Evolutionary conservation across 2,113 vertebrate genomes (phyloP), one percentile per base, ranked within the genome.

Genomic region (Bos javanicus): DNA sequence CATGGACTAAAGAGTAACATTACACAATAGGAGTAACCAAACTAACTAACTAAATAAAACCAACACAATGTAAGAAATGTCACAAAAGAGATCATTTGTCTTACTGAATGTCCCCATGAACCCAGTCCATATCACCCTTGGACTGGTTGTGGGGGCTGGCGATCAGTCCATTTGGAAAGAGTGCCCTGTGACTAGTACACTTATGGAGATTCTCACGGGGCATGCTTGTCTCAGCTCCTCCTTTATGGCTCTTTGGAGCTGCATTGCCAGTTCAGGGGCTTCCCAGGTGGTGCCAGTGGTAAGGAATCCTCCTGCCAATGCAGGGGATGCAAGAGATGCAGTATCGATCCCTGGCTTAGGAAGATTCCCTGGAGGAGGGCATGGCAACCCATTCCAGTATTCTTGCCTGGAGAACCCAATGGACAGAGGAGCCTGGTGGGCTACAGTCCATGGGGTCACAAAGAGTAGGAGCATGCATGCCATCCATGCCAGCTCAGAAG

Each of bases 1-100:
- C 0, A 0, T 5, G 6, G 6, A 50, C 6, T 21, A 6, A 36
- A 54, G n/a, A 90, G 50, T 54, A 54, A 19, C 11, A 43, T 54
- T n/a, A 48, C 64, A 48, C 15, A 43, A n/a, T 10, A 48, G 26
- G 25, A 33, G 3, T 16, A 43, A 78, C 36, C 16, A 48, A 74
- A 36, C 28, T 54, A 82, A 39, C 4, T 54, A n/a, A n/a, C 14
- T 36, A 39, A 59, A 43, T 6, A 6, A 26, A 46, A 81, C 81
- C 21, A 25, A 54, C 14, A 6, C 16, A 60, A 10, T 2, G 11
- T 13, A 48, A n/a, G 60, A 52, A 59, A 33, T n/a, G 78, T 82
- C 94, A 89, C 26, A 25, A n/a, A 83, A 71, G 11, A 46, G 62
- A 91, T 21, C 0, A 0, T 17, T 30, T 81, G 13, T 88, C 19